Evolutionary conservation across 1,140 invertebrate genomes (phyloP).

Genomic region (Anagrus nilaparvatae): DNA sequence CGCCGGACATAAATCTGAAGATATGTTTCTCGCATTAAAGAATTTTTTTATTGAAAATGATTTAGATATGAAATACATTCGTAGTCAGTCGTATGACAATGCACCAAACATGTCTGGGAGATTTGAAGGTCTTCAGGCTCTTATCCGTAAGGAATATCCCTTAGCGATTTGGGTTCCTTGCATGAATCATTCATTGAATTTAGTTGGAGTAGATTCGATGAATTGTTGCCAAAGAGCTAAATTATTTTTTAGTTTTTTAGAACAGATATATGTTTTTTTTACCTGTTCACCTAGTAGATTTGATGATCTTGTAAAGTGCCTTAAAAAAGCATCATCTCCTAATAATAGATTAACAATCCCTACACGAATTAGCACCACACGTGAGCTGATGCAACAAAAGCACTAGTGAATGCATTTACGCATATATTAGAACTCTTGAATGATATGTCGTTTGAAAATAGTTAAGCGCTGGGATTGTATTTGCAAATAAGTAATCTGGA

Average conservation of each 20-base stretch:
- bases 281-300: background rate
- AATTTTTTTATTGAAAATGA: slow-evolving; percentile 20
- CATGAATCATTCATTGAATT: slow-evolving; percentile 25
- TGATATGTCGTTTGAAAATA: too few relatives aligned
- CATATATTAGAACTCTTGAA: background rate
- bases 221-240: background rate
- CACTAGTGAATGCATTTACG: background rate
- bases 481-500: background rate
- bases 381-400: background rate
- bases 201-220: slow-evolving; percentile 17
- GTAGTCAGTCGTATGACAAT: slow-evolving; percentile 30
- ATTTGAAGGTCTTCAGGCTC: slow-evolving; percentile 24
- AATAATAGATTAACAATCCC: background rate
- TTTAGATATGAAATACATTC: slow-evolving; percentile 24
- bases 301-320: background rate
- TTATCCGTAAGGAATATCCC: slow-evolving; percentile 18
- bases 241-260: background rate
- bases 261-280: background rate
- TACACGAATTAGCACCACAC: background rate
- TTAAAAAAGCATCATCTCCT: background rate
- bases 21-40: slow-evolving; percentile 19
- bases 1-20: slow-evolving; percentile 17
- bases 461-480: too few relatives aligned
- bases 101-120: slow-evolving; percentile 26
- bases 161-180: slow-evolving; percentile 22